A percentile compares a stretch with the other conserved stretches of the same genome.
Conservation (phyloP, 1,140 invertebrate species). For the Musca domestica region DNA sequence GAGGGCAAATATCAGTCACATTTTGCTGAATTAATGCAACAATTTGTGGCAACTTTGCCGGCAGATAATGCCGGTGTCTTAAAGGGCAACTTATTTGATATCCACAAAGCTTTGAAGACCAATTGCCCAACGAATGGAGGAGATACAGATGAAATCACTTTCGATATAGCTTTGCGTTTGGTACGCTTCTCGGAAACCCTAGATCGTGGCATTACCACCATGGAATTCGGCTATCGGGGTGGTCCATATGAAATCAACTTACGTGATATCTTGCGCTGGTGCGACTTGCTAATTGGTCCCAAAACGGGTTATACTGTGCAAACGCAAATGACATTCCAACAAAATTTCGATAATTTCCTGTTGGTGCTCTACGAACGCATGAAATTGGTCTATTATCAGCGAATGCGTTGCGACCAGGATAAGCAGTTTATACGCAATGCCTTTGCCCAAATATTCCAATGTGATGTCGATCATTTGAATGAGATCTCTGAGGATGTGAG, state of each 20-base stretch:
- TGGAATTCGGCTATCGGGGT: conserved; percentile 72
- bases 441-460: conserved; percentile 41
- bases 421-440: conserved; percentile 43
- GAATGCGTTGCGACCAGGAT: conserved; percentile 51
- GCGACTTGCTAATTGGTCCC: conserved; percentile 58
- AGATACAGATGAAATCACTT: conserved; percentile 7
- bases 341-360: conserved; percentile 39
- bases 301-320: conserved; percentile 40
- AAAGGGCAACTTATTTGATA: conserved; percentile 37
- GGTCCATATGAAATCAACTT: conserved; percentile 97
- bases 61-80: not conserved
- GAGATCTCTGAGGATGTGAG: conserved; percentile 43
- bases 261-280: conserved; percentile 92
- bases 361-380: conserved; percentile 48
- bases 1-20: conserved; percentile 39
- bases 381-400: conserved; percentile 52
- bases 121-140: too few species aligned
- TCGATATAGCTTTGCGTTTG: conserved; percentile 68
- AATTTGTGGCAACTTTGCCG: conserved; percentile 1
- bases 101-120: conserved; percentile 10
- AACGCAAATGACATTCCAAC: conserved; percentile 9
- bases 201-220: conserved; percentile 62
- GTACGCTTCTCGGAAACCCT: conserved; percentile 78
- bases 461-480: conserved; percentile 42
- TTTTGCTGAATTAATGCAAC: conserved; percentile 33